Conservation (phyloP, 2,113 vertebrate genomes). For the Hydrolagus affinis region DNA sequence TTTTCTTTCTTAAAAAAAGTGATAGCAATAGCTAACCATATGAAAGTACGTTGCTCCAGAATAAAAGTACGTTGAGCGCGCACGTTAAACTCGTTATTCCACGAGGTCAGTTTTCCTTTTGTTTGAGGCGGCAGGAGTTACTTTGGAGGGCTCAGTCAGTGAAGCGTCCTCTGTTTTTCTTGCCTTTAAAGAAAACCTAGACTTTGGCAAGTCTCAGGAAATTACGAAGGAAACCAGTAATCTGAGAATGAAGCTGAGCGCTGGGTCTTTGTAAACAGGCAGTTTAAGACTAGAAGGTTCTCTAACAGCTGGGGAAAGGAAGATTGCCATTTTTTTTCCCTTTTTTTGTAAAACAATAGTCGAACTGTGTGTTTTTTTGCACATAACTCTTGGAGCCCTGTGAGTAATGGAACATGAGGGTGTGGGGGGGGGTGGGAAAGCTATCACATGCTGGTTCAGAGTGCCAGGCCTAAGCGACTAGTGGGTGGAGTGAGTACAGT, state of each 20-base stretch:
- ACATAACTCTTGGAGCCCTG: neutral
- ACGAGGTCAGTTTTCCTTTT: neutral
- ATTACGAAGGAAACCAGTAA: slow-evolving; percentile 40
- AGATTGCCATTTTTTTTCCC: slow-evolving; percentile 33
- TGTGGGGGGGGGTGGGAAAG: slow-evolving; percentile 12
- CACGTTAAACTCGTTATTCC: neutral
- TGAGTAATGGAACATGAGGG: slow-evolving; percentile 29
- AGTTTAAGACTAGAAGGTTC: slow-evolving; percentile 5
- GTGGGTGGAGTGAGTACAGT: slow-evolving; percentile 38
- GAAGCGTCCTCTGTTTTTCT: neutral
- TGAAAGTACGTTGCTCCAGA: no score
- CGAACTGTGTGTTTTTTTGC: slow-evolving; percentile 33
- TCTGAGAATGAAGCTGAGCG: slow-evolving; percentile 36
- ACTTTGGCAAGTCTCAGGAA: slow-evolving; percentile 34
- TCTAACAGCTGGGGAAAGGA: slow-evolving; percentile 35
- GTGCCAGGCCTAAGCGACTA: no score
- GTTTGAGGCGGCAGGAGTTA: neutral
- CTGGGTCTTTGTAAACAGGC: neutral
- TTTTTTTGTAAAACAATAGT: slow-evolving; percentile 38
- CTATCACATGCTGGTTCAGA: slow-evolving; percentile 34
- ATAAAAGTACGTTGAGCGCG: no score
- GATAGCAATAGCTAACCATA: no score
- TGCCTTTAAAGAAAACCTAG: slow-evolving; percentile 26
- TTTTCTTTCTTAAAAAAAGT: no score
- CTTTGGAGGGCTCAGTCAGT: neutral